A percentile compares a stretch with the other conserved stretches of the same genome.
Evolutionary conservation across 1,140 invertebrate species (phyloP).

Genomic region (Apis florea): DNA sequence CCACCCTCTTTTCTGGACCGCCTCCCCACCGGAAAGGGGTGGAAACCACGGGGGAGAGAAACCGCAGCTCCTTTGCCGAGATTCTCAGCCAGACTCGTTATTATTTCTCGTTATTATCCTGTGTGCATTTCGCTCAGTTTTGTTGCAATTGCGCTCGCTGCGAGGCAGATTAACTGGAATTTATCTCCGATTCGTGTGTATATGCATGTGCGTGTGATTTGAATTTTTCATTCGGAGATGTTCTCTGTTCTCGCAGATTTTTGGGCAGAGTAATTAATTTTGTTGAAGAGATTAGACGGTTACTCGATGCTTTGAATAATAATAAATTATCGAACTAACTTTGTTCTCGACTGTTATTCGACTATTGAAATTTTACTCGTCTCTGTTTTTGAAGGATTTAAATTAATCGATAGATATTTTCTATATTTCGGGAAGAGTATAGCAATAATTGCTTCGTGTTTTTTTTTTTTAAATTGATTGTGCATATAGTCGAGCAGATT

Average conservation of each 20-base stretch:
- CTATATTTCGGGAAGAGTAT: too few species aligned
- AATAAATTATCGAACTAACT: too few species aligned
- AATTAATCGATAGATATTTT: too few species aligned
- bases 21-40: not conserved
- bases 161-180: not conserved
- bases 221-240: constrained; percentile 8
- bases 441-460: too few species aligned
- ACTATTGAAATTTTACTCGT: too few species aligned
- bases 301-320: too few species aligned
- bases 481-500: too few species aligned
- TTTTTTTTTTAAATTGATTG: too few species aligned
- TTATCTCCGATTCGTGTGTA: not conserved
- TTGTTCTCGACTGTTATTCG: too few species aligned
- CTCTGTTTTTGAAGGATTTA: too few species aligned
- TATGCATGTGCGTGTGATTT: not conserved
- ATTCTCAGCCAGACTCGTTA: not conserved
- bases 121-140: constrained; percentile 55
- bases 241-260: too few species aligned
- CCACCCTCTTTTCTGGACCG: constrained; percentile 8
- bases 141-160: constrained; percentile 15
- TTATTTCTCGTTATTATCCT: constrained; percentile 38
- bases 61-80: constrained; percentile 20
- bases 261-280: too few species aligned
- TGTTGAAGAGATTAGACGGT: not conserved
- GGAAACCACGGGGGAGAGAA: not conserved